Base-by-base conservation (phyloP, 2,888 invertebrate genomes). In the Spodoptera littoralis region DNA sequence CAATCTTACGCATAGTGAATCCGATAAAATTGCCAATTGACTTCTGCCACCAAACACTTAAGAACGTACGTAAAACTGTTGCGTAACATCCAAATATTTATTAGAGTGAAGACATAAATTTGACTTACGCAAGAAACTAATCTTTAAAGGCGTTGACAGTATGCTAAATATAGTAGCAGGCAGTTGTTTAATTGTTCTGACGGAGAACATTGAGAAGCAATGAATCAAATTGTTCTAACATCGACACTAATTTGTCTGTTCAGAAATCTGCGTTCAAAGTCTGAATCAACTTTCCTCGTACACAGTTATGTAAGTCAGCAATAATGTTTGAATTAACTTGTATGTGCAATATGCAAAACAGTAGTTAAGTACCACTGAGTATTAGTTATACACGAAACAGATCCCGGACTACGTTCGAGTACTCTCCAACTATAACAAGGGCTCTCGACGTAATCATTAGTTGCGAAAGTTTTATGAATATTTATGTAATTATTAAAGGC, bases 81-180 rank as follows among this genome's bases (percentile, higher is more conserved):
- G 79, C 84, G 78, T 68, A 85, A 85, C 66, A 64, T 68, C 70
- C 61, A 74, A 81, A 84, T 83, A 77, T 84, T 81, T 79, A 73
- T 69, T 71, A 51, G 62, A 76, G 65, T 73, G 76, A 80, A 84
- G 82, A 84, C 84, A 84, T 73, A 72, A 80, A 84, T 77, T 64
- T 62, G 64, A 73, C 62, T 84, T 82, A 75, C 79, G 70, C 79
- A 83, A 84, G 72, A 36, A 50, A 45, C 30, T 48, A 12, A 45
- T 69, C 36, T 22, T 50, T 69, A 46, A 50, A 50, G 42, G 70
- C 45, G 42, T 52, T 69, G 42, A 49, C 45, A 49, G 68, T 48
- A 36, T 36, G 36, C 36, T 36, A 73, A 51, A 27, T 55, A 30
- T 22, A 46, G 11, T 41, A 55, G 0, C 36, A 36, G 8, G 36